A percentile compares a stretch with the other conserved stretches of the same genome.
phyloP scores from a whole-genome alignment of 1,140 invertebrate species.

The Ostrea edulis region DNA sequence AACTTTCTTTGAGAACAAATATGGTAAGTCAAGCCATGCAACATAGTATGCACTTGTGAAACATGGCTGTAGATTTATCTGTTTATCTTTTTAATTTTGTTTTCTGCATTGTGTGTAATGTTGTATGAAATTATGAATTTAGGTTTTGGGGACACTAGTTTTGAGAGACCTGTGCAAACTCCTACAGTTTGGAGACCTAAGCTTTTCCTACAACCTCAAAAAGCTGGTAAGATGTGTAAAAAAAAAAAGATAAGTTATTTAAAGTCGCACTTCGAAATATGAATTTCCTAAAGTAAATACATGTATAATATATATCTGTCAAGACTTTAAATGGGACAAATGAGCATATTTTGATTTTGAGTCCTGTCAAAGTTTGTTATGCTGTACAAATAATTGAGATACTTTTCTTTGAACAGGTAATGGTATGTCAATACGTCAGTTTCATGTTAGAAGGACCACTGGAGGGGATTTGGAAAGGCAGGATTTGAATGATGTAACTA shows the following conservation, averaged over 20 bases:
- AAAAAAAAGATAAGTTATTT: neutral
- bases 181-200: neutral
- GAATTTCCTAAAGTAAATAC: neutral
- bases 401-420: neutral
- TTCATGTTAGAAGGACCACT: neutral
- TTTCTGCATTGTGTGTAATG: neutral
- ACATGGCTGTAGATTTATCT: neutral
- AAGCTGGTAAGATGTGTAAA: neutral
- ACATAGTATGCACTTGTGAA: neutral
- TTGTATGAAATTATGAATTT: neutral
- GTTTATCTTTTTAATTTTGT: too few relatives aligned
- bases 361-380: neutral
- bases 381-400: neutral
- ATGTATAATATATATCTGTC: neutral
- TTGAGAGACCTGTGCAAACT: neutral
- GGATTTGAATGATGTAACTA: neutral
- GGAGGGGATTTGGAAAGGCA: neutral
- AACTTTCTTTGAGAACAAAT: constrained; percentile 17
- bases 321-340: neutral
- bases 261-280: neutral
- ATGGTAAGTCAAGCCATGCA: neutral
- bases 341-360: too few relatives aligned
- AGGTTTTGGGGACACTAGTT: constrained; percentile 17
- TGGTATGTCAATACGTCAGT: neutral
- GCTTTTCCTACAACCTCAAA: neutral